These are phyloP conservation scores for Myoxocephalus aenaeus DNA, from an alignment of 2,797 vertebrate genomes.

Conservation along the genomic window DNA sequence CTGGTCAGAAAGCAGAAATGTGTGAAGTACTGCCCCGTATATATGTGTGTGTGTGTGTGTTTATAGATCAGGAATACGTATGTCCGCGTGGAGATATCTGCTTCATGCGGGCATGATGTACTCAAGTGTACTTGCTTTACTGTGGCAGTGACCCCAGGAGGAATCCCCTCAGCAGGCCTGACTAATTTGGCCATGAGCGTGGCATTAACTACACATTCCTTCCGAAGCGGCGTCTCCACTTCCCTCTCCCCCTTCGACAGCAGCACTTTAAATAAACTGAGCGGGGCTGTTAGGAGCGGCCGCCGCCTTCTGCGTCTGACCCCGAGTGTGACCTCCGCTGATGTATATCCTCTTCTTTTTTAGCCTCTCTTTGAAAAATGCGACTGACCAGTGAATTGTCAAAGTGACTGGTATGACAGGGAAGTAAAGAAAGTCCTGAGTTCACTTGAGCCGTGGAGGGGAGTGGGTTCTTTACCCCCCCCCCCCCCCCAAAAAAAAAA, in stretches of 20 bases:
- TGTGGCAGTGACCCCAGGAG: slow-evolving; percentile 53
- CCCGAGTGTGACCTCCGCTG: slow-evolving; percentile 38
- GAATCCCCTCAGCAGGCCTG: slow-evolving; percentile 63
- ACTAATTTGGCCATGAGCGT: slow-evolving; percentile 78
- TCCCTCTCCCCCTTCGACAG: slow-evolving; percentile 42
- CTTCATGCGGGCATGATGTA: not conserved
- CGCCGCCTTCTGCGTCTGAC: slow-evolving; percentile 59
- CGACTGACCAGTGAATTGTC: slow-evolving; percentile 55
- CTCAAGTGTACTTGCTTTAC: slow-evolving; percentile 17
- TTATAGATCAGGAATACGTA: not conserved
- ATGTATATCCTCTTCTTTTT: slow-evolving; percentile 66
- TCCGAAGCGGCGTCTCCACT: slow-evolving; percentile 60
- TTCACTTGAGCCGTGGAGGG: slow-evolving; percentile 2
- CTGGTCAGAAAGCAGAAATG: not conserved
- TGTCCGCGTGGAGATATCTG: not conserved
- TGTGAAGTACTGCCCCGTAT: not conserved
- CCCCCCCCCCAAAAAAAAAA: slow-evolving; percentile 38
- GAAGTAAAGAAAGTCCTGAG: slow-evolving; percentile 34
- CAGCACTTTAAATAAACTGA: slow-evolving; percentile 73
- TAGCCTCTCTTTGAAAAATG: slow-evolving; percentile 51
- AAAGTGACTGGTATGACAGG: slow-evolving; percentile 49
- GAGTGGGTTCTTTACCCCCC: slow-evolving; percentile 35
- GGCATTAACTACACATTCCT: slow-evolving; percentile 81
- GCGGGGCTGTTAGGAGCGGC: slow-evolving; percentile 58
- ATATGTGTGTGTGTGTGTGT: not conserved